phyloP scores from a whole-genome alignment of 2,113 vertebrate species.

The Chamaetylas fuelleborni region DNA sequence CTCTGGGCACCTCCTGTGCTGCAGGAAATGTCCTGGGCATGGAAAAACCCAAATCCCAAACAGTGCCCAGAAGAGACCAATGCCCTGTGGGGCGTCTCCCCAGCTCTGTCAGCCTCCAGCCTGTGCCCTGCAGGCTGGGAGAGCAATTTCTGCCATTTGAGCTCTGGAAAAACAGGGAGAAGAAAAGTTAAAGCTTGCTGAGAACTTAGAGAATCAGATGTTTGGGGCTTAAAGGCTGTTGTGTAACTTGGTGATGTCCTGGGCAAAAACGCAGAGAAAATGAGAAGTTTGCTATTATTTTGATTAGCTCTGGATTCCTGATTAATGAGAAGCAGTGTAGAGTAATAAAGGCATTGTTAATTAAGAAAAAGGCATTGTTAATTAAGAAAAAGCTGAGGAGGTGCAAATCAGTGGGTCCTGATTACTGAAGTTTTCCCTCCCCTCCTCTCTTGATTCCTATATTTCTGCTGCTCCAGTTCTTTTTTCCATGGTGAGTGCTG shows the following conservation, averaged over 20 bases:
- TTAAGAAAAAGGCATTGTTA: not conserved
- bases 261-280: not conserved
- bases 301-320: not conserved
- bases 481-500: not conserved
- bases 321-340: not conserved
- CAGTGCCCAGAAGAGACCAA: accelerated
- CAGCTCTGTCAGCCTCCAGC: not conserved
- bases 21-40: not conserved
- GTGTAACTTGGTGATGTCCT: not conserved
- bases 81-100: not conserved
- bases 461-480: not conserved
- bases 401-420: not conserved
- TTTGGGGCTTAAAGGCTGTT: not conserved
- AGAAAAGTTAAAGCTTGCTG: not conserved
- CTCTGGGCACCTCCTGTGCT: not conserved
- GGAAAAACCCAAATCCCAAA: not conserved
- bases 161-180: not conserved
- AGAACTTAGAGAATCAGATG: not conserved
- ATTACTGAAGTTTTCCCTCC: not conserved
- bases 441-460: not conserved
- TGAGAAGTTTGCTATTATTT: not conserved
- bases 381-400: not conserved
- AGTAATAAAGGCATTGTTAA: not conserved
- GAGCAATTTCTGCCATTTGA: not conserved
- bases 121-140: not conserved